These are phyloP conservation scores for Lophius piscatorius DNA, from an alignment of 2,113 vertebrate genomes.

Conservation along the genomic window DNA sequence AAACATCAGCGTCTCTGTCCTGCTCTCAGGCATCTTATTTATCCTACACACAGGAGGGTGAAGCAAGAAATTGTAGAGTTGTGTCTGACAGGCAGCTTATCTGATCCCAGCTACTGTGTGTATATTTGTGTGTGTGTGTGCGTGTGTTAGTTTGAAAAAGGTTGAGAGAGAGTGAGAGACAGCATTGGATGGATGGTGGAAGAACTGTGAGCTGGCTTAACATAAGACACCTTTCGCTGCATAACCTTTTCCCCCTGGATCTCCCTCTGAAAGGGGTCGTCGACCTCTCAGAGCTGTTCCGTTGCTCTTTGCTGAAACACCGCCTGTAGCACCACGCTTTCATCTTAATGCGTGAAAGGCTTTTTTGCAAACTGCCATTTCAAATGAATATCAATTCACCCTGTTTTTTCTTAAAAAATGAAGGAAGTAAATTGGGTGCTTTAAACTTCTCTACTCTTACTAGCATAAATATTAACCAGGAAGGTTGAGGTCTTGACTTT, in stretches of 20 bases:
- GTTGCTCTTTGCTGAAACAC: constrained; percentile 31
- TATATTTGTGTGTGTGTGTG: constrained; percentile 8
- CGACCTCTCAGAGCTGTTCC: constrained; percentile 48
- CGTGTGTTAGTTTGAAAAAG: constrained; percentile 6
- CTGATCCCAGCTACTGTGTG: constrained; percentile 2
- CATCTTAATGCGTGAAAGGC: constrained; percentile 15
- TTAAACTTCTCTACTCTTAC: neutral
- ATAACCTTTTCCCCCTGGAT: constrained; percentile 19
- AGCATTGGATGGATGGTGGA: constrained; percentile 20
- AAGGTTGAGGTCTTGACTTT: constrained; percentile 21
- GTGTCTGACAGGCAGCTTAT: constrained; percentile 24
- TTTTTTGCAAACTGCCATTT: constrained; percentile 8
- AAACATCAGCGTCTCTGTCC: constrained; percentile 39
- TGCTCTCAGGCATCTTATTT: constrained; percentile 21
- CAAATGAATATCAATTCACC: neutral
- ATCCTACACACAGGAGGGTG: constrained; percentile 27
- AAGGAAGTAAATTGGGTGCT: neutral
- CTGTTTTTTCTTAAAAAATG: neutral
- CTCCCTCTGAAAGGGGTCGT: constrained; percentile 63
- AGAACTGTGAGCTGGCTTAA: constrained; percentile 53
- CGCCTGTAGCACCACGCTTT: constrained; percentile 21
- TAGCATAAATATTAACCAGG: neutral
- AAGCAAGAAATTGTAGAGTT: constrained; percentile 12
- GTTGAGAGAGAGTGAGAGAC: constrained; percentile 4
- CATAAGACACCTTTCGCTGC: constrained; percentile 37